Evolutionary conservation across 92 coral and sea anemone genomes (phyloP), one percentile per base, ranked within the genome.

Genomic region (Zoanthus gigantus): DNA sequence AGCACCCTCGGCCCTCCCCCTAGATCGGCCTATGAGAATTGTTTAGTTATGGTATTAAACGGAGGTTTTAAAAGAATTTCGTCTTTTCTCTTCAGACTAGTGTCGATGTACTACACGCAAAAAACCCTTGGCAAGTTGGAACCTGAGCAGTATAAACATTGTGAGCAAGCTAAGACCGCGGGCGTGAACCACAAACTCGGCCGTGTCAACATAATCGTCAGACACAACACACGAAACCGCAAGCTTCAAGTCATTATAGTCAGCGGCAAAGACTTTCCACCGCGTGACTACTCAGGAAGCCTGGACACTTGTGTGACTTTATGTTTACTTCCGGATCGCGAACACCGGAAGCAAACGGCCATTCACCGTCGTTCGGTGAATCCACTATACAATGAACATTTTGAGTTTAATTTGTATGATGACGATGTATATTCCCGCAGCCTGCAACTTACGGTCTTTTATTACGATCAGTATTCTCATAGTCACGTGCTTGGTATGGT

Each of bases 271-370:
- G 91, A 89, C 83, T 95, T 91, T 76, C 98, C 98, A 1, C 88
- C 96, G 81, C 98, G 96, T 75, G 96, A 95, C 89, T 93, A 78
- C 79, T 91, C 95, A 12, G 98, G 98, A 23, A 95, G 94, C 74
- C 87, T 95, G n/a, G 98, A 95, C 92, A 95, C 98, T 54, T 95
- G 98, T 73, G 91, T 95, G 88, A 95, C 94, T 29, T 47, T 95
- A 72, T 91, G 93, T 72, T 90, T 95, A 63, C 98, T 95, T 82
- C 98, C 98, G 75, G 85, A 95, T 79, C 96, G 98, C 63, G 92
- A 92, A 13, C 78, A 78, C n/a, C 91, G 94, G 83, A 95, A 95
- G 73, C 98, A 91, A 79, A 93, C 96, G 2, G 98, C 98, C 11
- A 95, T 95, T 80, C 94, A 89, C 63, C 92, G 98, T 17, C 93